A percentile compares a stretch with the other conserved stretches of the same genome.
phyloP scores from a whole-genome alignment of 2,113 vertebrate species.

The Malurus elegans region DNA sequence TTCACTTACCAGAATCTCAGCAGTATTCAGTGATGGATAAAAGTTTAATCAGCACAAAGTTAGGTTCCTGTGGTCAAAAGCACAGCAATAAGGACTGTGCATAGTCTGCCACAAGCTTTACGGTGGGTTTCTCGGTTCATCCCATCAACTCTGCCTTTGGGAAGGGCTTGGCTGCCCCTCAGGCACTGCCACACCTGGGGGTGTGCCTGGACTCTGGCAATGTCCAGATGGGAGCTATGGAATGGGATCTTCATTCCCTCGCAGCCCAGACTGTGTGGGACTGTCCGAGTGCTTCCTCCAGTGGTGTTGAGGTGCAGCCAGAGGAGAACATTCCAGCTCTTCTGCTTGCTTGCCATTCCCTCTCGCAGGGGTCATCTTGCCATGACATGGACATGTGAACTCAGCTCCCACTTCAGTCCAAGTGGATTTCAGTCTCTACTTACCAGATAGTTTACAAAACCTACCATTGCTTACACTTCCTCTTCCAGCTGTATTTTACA shows the following conservation, averaged over 20 bases:
- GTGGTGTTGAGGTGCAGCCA: neutral
- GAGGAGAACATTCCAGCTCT: neutral
- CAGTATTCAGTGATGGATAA: neutral
- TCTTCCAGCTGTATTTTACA: neutral
- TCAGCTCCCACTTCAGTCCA: neutral
- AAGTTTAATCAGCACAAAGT: neutral
- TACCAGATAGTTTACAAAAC: neutral
- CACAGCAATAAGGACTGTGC: neutral
- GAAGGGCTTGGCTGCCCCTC: neutral
- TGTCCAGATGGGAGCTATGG: neutral
- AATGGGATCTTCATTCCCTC: neutral
- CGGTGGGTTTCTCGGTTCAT: rapidly evolving
- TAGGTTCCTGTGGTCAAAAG: neutral
- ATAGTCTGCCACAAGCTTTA: neutral
- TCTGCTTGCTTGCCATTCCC: neutral
- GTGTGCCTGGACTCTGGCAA: neutral
- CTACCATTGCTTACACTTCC: neutral
- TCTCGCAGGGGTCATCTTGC: neutral
- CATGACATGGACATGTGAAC: neutral
- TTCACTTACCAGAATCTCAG: neutral
- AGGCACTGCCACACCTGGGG: neutral
- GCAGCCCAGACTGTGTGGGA: rapidly evolving
- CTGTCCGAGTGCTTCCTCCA: neutral
- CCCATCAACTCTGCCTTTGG: neutral
- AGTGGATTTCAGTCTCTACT: neutral